Evolutionary conservation across 2,888 invertebrate species (phyloP).

Genomic region (Ophion ventricosus): DNA sequence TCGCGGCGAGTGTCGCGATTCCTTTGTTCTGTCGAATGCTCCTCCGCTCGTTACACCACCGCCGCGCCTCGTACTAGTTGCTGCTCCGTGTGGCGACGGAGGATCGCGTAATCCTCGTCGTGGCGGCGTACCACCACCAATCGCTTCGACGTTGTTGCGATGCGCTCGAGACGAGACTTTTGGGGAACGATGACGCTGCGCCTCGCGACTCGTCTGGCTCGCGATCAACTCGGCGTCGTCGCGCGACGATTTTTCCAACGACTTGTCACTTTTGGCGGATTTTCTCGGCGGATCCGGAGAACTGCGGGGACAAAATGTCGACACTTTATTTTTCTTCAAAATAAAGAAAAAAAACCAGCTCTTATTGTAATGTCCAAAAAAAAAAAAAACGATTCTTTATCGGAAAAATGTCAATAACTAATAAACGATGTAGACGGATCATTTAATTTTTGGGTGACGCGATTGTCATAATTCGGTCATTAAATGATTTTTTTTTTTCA

Average conservation of each 20-base stretch:
- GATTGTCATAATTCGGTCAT: too few relatives aligned
- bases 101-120: conserved; percentile 67
- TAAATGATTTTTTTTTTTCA: too few relatives aligned
- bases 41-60: conserved; percentile 70
- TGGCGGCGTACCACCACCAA: conserved; percentile 75
- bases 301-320: conserved; percentile 68
- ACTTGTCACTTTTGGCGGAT: conserved; percentile 74
- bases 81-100: conserved; percentile 68
- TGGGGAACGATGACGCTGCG: conserved; percentile 67
- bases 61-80: conserved; percentile 31
- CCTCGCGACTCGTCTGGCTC: conserved; percentile 68
- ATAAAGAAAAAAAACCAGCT: neutral
- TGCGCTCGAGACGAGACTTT: conserved; percentile 71
- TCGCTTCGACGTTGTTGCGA: conserved; percentile 73
- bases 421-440: too few relatives aligned
- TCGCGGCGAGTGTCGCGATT: conserved; percentile 65
- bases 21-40: conserved; percentile 74
- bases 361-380: neutral
- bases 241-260: conserved; percentile 68
- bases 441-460: too few relatives aligned
- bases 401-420: too few relatives aligned
- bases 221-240: conserved; percentile 66
- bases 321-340: neutral
- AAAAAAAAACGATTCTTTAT: neutral
- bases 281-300: conserved; percentile 79